phyloP scores from a whole-genome alignment of 2,888 invertebrate species.

The Terebella lapidaria region DNA sequence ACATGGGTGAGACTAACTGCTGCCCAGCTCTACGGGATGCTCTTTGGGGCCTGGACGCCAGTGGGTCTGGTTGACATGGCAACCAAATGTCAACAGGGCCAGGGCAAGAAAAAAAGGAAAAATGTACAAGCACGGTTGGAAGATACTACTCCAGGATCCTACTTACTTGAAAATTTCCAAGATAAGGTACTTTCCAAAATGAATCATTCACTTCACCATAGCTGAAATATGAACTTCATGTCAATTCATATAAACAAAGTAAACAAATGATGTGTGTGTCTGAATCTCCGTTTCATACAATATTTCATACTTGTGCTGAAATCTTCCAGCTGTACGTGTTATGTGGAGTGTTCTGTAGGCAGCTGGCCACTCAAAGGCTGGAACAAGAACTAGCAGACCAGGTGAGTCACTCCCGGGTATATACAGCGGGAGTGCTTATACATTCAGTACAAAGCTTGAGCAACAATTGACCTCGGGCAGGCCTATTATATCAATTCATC shows the following conservation, averaged over 20 bases:
- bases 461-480: no score
- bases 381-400: conserved; percentile 64
- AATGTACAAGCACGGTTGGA: background rate
- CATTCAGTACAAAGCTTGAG: no score
- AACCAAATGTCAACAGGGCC: background rate
- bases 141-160: background rate
- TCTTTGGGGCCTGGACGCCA: conserved; percentile 61
- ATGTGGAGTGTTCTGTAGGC: conserved; percentile 37
- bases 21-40: conserved; percentile 69
- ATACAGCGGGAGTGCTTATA: no score
- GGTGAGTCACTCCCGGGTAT: background rate
- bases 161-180: conserved; percentile 1
- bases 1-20: conserved; percentile 78
- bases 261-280: no score
- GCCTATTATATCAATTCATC: no score
- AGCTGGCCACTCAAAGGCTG: conserved; percentile 54
- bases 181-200: no score
- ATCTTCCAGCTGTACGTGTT: conserved; percentile 41
- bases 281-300: no score
- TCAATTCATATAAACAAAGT: no score
- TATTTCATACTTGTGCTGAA: no score
- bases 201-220: no score
- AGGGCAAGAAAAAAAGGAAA: background rate
- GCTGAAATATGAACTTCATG: no score
- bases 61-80: background rate